Conservation (phyloP, 2,888 invertebrate species). For the Patella depressa region DNA sequence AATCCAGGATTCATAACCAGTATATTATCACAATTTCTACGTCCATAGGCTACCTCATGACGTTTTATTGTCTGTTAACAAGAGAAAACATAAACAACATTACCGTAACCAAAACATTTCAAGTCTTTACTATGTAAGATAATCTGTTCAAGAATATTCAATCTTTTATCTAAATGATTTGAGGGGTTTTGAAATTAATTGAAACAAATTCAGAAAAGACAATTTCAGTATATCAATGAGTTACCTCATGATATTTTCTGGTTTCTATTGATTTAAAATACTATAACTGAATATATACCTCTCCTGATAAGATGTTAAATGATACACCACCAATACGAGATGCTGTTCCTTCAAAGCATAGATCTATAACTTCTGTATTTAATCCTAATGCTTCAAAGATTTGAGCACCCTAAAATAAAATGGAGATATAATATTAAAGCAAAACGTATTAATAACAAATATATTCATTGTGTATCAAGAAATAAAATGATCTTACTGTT, state of each 20-base stretch:
- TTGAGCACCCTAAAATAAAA: constrained; percentile 83
- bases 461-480: background rate
- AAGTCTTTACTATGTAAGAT: background rate
- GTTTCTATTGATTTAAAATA: background rate
- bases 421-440: background rate
- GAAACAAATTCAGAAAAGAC: background rate
- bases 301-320: constrained; percentile 88
- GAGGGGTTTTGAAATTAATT: background rate
- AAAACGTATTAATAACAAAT: background rate
- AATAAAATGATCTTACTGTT: too few species aligned
- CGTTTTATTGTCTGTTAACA: constrained; percentile 48
- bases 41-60: constrained; percentile 78
- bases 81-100: background rate
- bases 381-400: constrained; percentile 99
- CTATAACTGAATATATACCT: constrained; percentile 70
- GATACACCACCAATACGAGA: constrained; percentile 89
- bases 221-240: background rate
- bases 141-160: background rate
- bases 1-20: constrained; percentile 89
- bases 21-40: constrained; percentile 80
- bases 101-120: background rate
- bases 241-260: background rate
- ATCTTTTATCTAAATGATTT: background rate
- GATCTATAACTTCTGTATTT: constrained; percentile 90
- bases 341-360: constrained; percentile 86